Conservation (phyloP, 2,113 vertebrate genomes). For the Grammomys dolichurus region DNA sequence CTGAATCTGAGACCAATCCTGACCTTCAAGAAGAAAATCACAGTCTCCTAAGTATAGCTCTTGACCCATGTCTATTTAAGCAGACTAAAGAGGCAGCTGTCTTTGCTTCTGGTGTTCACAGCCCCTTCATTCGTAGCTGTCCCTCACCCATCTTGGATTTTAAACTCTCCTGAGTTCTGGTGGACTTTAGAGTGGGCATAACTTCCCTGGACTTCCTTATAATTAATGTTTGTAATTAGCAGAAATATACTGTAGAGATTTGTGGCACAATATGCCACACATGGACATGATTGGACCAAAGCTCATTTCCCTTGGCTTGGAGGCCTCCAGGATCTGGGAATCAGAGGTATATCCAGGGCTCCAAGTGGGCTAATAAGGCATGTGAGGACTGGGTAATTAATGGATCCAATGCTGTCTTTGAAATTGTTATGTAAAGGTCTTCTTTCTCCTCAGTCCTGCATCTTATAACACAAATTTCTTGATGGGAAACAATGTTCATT, state of each 20-base stretch:
- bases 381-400: slow-evolving; percentile 66
- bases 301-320: slow-evolving; percentile 51
- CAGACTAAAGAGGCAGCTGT: background rate
- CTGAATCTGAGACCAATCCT: background rate
- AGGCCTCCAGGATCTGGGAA: slow-evolving; percentile 64
- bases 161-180: slow-evolving; percentile 40
- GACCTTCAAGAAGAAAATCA: background rate
- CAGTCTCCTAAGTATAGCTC: background rate
- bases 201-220: slow-evolving; percentile 35
- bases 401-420: slow-evolving; percentile 35
- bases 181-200: slow-evolving; percentile 50
- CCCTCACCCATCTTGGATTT: background rate
- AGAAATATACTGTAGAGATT: slow-evolving; percentile 57
- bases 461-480: slow-evolving; percentile 53
- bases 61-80: background rate
- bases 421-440: slow-evolving; percentile 41
- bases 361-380: slow-evolving; percentile 66
- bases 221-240: slow-evolving; percentile 79
- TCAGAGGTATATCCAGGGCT: slow-evolving; percentile 31
- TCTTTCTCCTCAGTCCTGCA: slow-evolving; percentile 32
- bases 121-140: background rate
- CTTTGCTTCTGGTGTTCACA: background rate
- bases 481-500: background rate
- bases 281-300: slow-evolving; percentile 65
- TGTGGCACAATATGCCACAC: slow-evolving; percentile 57